These are phyloP conservation scores for Natrix natrix DNA, from an alignment of 2,797 vertebrate genomes.

Conservation along the genomic window DNA sequence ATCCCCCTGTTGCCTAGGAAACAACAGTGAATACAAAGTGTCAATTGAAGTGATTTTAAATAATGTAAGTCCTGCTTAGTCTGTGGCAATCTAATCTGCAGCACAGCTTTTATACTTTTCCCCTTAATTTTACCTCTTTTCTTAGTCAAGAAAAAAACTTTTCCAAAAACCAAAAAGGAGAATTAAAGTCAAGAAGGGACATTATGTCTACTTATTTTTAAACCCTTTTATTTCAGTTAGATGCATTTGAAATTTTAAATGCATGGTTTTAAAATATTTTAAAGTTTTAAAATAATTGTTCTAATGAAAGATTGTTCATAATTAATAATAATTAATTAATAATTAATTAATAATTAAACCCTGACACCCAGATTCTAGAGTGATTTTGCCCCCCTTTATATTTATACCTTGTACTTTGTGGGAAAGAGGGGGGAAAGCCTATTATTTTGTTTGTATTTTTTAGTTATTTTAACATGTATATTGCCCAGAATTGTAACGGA, in stretches of 20 bases:
- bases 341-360: background rate
- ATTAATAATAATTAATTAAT: background rate
- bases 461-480: background rate
- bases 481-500: background rate
- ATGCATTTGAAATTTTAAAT: background rate
- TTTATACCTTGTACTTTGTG: background rate
- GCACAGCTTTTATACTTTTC: background rate
- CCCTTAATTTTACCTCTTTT: background rate
- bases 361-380: background rate
- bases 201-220: background rate
- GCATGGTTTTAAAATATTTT: background rate
- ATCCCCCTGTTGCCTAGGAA: conserved; percentile 27
- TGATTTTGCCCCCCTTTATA: background rate
- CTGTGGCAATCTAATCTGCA: background rate
- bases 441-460: background rate
- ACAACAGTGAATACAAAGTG: conserved; percentile 30
- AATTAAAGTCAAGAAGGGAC: background rate
- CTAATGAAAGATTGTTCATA: background rate
- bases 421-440: too few relatives aligned
- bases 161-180: background rate
- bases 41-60: conserved; percentile 40
- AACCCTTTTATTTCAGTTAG: background rate
- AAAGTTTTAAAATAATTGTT: background rate
- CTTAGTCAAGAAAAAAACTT: background rate
- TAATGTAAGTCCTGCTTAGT: conserved; percentile 11